A percentile compares a stretch with the other conserved stretches of the same genome.
Conservation (phyloP, 2,888 invertebrate species). For the Himalopsyche tibetana region DNA sequence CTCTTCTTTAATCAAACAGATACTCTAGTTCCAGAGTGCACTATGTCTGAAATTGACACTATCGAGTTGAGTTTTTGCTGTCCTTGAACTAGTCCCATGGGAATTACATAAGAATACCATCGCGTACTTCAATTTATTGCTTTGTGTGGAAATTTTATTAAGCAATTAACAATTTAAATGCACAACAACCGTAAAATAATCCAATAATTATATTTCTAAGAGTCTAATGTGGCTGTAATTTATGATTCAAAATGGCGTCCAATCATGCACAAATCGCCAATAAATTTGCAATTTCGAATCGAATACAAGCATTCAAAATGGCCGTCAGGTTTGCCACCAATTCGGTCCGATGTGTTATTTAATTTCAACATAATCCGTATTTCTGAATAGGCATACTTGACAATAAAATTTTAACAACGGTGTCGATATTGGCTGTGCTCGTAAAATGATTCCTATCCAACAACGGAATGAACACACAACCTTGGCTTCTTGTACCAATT, state of each 20-base stretch:
- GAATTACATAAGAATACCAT: too few relatives aligned
- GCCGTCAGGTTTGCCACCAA: neutral
- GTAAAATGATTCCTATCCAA: constrained; percentile 14
- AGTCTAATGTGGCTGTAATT: neutral
- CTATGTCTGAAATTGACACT: too few relatives aligned
- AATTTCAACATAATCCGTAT: neutral
- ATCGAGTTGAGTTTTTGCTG: too few relatives aligned
- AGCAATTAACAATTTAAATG: too few relatives aligned
- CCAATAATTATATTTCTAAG: too few relatives aligned
- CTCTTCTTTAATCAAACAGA: too few relatives aligned
- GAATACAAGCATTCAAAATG: neutral
- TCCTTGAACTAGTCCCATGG: too few relatives aligned
- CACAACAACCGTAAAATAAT: too few relatives aligned
- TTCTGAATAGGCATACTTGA: neutral
- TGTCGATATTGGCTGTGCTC: constrained; percentile 1
- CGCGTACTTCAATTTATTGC: too few relatives aligned
- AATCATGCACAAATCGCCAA: neutral
- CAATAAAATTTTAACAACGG: constrained; percentile 8
- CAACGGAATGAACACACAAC: constrained; percentile 16
- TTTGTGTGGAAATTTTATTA: too few relatives aligned
- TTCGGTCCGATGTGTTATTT: neutral
- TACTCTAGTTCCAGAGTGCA: too few relatives aligned
- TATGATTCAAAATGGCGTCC: neutral
- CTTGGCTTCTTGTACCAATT: constrained; percentile 1
- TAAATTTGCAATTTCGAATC: neutral